Percentiles rank a stretch among this genome's conserved stretches.
These are phyloP conservation scores for Lapara coniferarum DNA, from an alignment of 2,888 invertebrate species.

Conservation along the genomic window DNA sequence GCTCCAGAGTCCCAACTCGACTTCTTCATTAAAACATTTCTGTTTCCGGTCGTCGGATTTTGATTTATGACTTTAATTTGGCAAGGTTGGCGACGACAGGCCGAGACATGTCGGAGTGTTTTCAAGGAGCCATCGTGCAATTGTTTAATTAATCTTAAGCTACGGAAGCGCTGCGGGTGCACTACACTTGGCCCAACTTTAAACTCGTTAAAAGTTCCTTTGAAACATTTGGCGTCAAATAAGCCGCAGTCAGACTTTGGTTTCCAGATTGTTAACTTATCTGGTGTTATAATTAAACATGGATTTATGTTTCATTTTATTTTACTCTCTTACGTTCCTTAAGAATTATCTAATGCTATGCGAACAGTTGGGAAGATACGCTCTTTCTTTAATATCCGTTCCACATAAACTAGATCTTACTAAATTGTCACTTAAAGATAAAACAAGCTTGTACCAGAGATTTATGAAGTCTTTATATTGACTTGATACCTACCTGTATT, in stretches of 20 bases:
- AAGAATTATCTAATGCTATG: constrained; percentile 3
- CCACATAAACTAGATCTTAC: background rate
- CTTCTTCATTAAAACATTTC: constrained; percentile 78
- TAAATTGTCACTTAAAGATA: background rate
- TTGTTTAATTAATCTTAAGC: constrained; percentile 83
- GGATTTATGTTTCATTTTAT: constrained; percentile 10
- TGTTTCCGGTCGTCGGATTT: constrained; percentile 77
- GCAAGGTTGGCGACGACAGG: constrained; percentile 82
- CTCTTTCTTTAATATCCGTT: background rate
- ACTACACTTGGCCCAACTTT: constrained; percentile 81
- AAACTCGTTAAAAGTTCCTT: constrained; percentile 84
- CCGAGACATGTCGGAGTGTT: constrained; percentile 83
- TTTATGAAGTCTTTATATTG: background rate
- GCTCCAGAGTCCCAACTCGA: constrained; percentile 50
- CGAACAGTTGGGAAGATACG: background rate
- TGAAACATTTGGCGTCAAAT: constrained; percentile 83
- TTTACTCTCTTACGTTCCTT: background rate
- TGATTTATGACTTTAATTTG: constrained; percentile 83
- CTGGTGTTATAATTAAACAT: constrained; percentile 79
- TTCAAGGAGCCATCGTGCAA: constrained; percentile 82
- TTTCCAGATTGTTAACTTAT: constrained; percentile 80
- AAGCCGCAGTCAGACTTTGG: constrained; percentile 79
- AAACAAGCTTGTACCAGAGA: background rate
- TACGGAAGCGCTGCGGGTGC: constrained; percentile 74
- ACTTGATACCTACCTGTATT: no score